Evolutionary conservation across 2,888 invertebrate species (phyloP).

Genomic region (Hoplodrina blanda): DNA sequence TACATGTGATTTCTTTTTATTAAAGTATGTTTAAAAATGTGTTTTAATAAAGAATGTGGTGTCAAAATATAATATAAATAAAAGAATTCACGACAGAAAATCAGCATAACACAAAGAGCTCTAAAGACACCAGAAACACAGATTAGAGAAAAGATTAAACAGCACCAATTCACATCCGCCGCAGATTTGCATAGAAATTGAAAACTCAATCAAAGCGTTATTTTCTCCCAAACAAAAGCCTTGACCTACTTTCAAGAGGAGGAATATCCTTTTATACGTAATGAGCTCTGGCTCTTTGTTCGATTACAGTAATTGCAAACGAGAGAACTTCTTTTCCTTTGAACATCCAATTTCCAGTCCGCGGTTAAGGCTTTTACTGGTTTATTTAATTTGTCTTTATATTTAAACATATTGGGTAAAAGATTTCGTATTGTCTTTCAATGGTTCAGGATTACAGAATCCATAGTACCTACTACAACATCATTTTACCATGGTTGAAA

Average conservation of each 20-base stretch:
- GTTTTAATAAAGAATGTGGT: too few species aligned
- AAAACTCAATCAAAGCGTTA: constrained; percentile 44
- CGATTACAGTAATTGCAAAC: constrained; percentile 45
- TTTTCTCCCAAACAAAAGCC: constrained; percentile 37
- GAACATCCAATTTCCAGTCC: constrained; percentile 51
- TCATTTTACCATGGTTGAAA: too few species aligned
- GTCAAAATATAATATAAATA: too few species aligned
- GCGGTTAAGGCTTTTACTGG: constrained; percentile 35
- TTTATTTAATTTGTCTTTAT: constrained; percentile 48
- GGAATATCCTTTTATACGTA: constrained; percentile 31
- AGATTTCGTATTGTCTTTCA: constrained; percentile 29
- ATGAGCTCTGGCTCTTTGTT: constrained; percentile 50
- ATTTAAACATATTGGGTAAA: constrained; percentile 10
- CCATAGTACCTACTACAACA: too few species aligned
- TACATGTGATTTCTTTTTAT: too few species aligned
- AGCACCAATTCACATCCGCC: constrained; percentile 7
- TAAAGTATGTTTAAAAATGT: too few species aligned
- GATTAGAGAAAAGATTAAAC: constrained; percentile 28
- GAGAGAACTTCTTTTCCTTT: constrained; percentile 37
- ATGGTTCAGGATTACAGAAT: too few species aligned
- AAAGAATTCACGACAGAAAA: too few species aligned
- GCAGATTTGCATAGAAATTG: constrained; percentile 44
- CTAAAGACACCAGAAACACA: not conserved
- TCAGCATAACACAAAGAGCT: not conserved
- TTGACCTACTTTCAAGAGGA: constrained; percentile 24